These are phyloP conservation scores for Formica selysi DNA, from an alignment of 1,140 invertebrate genomes.

Conservation along the genomic window DNA sequence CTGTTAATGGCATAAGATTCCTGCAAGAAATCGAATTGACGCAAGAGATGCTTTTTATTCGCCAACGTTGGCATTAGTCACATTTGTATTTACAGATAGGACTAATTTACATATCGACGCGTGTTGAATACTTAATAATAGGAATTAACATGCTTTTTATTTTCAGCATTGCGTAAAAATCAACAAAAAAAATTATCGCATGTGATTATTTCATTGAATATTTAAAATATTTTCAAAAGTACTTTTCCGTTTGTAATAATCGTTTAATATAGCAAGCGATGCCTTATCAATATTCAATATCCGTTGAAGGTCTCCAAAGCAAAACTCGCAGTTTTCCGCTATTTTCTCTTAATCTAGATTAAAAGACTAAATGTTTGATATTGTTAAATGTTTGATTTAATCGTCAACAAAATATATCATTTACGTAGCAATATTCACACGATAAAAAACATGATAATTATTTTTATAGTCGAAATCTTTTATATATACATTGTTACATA, in stretches of 20 bases:
- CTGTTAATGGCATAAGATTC: neutral
- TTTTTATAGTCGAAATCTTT: neutral
- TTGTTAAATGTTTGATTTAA: neutral
- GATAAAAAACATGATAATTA: neutral
- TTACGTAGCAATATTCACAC: neutral
- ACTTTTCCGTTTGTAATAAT: neutral
- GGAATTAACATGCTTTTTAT: conserved; percentile 1
- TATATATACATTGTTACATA: neutral
- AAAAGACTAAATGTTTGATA: neutral
- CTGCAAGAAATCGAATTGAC: neutral
- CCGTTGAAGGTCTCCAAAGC: neutral
- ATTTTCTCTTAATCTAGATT: neutral
- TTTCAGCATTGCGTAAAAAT: neutral
- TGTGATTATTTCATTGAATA: no score
- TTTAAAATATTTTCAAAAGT: neutral
- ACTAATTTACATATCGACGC: neutral
- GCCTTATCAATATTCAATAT: neutral
- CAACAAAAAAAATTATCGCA: neutral
- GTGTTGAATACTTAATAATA: neutral
- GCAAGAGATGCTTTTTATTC: neutral
- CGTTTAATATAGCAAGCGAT: neutral
- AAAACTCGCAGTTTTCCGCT: neutral
- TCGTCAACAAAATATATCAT: neutral
- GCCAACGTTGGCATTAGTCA: conserved; percentile 5
- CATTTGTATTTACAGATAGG: neutral